Percentiles rank a stretch among this genome's conserved stretches.
phyloP scores from a whole-genome alignment of 2,113 vertebrate species.

The Apteryx owenii region DNA sequence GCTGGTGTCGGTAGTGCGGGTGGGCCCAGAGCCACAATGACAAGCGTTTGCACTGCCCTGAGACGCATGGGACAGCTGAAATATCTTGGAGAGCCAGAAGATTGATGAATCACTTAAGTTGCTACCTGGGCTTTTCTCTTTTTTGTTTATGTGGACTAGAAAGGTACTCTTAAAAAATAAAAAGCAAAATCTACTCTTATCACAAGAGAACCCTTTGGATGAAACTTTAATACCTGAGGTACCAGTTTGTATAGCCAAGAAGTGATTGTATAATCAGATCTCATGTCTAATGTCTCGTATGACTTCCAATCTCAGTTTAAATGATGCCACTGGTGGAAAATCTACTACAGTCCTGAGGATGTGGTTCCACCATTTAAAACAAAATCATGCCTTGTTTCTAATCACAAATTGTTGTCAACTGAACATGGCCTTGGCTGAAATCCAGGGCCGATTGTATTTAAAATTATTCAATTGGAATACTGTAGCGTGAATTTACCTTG shows the following conservation, averaged over 20 bases:
- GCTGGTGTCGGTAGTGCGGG: neutral
- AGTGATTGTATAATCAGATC: neutral
- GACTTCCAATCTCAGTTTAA: neutral
- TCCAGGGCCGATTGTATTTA: constrained; percentile 24
- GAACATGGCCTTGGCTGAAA: neutral
- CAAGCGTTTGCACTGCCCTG: rapidly evolving
- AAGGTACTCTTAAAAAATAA: neutral
- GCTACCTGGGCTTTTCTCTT: neutral
- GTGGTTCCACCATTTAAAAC: neutral
- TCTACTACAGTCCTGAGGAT: neutral
- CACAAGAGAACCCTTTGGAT: neutral
- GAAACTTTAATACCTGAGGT: neutral
- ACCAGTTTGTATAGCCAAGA: neutral
- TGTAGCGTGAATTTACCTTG: neutral
- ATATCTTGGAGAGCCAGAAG: neutral
- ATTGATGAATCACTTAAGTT: neutral
- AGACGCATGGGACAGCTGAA: neutral
- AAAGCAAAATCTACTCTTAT: neutral
- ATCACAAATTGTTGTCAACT: neutral
- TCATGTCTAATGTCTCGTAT: rapidly evolving
- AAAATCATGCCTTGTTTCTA: constrained; percentile 18
- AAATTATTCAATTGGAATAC: neutral
- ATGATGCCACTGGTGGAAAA: neutral
- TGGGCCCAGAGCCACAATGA: neutral
- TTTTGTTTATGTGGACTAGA: neutral